These are phyloP conservation scores for Panthera tigris DNA, from an alignment of 2,113 vertebrate species.

Conservation along the genomic window DNA sequence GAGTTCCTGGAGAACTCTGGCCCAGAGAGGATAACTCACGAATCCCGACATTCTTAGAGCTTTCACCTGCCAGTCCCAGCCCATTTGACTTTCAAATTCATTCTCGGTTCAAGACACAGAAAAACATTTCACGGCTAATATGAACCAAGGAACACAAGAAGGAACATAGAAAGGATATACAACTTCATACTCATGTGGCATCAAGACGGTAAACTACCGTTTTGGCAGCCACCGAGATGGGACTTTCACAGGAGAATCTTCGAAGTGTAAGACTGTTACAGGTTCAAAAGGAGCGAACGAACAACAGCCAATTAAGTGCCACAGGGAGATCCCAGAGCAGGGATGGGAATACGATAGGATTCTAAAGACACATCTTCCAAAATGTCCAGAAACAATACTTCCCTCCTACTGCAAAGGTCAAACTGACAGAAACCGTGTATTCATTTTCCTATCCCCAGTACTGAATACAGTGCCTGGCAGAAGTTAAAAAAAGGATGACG, in stretches of 20 bases:
- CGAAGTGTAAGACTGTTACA: neutral
- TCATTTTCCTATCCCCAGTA: conserved; percentile 17
- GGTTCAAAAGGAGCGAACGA: neutral
- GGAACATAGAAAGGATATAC: neutral
- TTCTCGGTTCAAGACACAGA: conserved; percentile 34
- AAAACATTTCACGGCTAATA: conserved; percentile 27
- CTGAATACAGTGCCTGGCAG: neutral
- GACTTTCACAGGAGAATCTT: neutral
- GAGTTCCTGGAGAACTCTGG: neutral
- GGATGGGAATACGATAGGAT: neutral
- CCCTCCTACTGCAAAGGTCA: neutral
- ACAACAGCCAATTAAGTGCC: neutral
- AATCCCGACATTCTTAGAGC: neutral
- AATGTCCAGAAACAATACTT: neutral
- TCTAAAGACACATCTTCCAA: conserved; percentile 9
- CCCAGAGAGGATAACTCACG: neutral
- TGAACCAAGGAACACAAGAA: conserved; percentile 24
- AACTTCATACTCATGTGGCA: conserved; percentile 4
- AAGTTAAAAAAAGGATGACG: neutral
- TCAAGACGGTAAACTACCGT: conserved; percentile 8
- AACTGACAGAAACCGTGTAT: neutral
- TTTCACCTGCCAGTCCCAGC: neutral
- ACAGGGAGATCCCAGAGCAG: neutral
- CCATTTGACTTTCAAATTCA: conserved; percentile 37
- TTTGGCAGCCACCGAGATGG: neutral